Evolutionary conservation across 2,888 invertebrate genomes (phyloP), one percentile per base, ranked within the genome.

Genomic region (Mimumesa dahlbomi): DNA sequence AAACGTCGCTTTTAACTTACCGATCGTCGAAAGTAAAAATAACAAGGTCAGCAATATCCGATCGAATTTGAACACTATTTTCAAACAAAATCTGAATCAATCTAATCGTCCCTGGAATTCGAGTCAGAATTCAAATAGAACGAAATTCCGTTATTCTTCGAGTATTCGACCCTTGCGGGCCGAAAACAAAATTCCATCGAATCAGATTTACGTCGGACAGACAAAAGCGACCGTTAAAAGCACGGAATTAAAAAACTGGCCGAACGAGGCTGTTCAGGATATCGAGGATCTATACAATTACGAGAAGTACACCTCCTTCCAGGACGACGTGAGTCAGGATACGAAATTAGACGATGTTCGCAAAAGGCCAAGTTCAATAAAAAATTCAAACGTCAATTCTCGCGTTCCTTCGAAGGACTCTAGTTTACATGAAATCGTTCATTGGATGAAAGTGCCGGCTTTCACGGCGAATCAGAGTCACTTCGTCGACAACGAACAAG

Each of bases 361-460:
- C 0, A 25, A 19, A 9, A 46, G 11, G 19, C 52, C 71, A 2
- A 18, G 16, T 14, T 21, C 53, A 0, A 36, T 22, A 3, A 13
- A 14, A 18, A 25, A 64, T n/a, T 34, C 43, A n/a, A 53, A 13
- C 18, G 16, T 58, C 2, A 16, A 52, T 31, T 52, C 69, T 6
- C 45, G 50, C 3, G 40, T 50, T 1, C 75, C 73, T 2, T 13
- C 62, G 4, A 29, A 52, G 31, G 57, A 65, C 0, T 62, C 84
- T 3, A 72, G n/a, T 40, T 52, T 78, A 11, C 75, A 84, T 19
- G 78, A 85, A 36, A 82, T 82, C 5, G 64, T 84, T 2, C 82
- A 86, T 7, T 89, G 88, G 89, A 57, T 85, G 6, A 83, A 85
- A 25, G 68, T 89, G 7, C 87, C 87, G 0, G 67, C 82, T 0